These are phyloP conservation scores for Esox niger DNA, from an alignment of 2,113 vertebrate genomes.

Conservation along the genomic window DNA sequence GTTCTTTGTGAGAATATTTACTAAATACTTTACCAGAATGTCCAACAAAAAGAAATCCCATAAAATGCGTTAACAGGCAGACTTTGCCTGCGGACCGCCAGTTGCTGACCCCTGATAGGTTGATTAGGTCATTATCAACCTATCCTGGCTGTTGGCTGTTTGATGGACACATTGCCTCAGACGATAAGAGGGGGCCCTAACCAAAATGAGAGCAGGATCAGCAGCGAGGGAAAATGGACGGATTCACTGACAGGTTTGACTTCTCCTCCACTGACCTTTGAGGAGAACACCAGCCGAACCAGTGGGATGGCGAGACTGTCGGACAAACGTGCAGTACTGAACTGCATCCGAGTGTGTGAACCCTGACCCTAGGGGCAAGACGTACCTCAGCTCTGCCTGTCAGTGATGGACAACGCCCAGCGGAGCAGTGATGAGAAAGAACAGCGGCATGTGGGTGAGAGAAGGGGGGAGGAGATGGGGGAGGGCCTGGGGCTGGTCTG, in stretches of 20 bases:
- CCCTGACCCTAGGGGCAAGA: constrained; percentile 19
- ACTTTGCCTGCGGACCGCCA: too few species aligned
- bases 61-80: too few species aligned
- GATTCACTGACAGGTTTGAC: constrained; percentile 14
- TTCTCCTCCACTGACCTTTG: constrained; percentile 15
- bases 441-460: not conserved
- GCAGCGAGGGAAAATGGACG: not conserved
- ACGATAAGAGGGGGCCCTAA: not conserved
- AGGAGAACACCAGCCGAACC: constrained; percentile 5
- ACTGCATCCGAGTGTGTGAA: constrained; percentile 2
- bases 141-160: not conserved
- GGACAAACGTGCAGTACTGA: constrained; percentile 22
- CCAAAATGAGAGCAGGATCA: not conserved
- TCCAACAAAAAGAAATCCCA: too few species aligned
- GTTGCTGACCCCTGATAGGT: too few species aligned
- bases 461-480: not conserved
- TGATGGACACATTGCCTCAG: not conserved
- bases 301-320: not conserved
- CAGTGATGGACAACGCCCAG: constrained; percentile 18
- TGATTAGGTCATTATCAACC: too few species aligned
- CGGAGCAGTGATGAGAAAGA: constrained; percentile 11
- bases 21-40: too few species aligned
- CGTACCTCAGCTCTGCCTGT: too few species aligned
- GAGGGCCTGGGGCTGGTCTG: not conserved
- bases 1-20: too few species aligned